Evolutionary conservation across 2,888 invertebrate genomes (phyloP), one percentile per base, ranked within the genome.

Genomic region (Himalopsyche anomala): DNA sequence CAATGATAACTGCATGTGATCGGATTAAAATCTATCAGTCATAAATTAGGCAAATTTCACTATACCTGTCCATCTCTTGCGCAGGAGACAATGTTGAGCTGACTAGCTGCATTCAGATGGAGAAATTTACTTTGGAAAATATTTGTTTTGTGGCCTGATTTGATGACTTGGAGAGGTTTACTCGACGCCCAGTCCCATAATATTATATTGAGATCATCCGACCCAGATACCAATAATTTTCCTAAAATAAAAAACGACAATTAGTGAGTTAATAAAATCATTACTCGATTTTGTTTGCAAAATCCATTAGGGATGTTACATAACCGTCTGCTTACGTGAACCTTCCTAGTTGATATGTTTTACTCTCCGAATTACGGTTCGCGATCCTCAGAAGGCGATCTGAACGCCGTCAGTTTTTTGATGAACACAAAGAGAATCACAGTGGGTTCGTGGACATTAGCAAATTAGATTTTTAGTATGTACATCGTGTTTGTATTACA

Each of bases 71-170:
- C 98, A 92, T 99, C 99, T 85, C 98, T 94, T 1, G 97, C 97
- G 91, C 97, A 96, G 0, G 98, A 97, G 55, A 97, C 97, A 69
- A 99, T 96, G 90, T 97, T 96, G 86, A 96, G 93, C 91, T 97
- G 97, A 62, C 95, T 95, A 89, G 91, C 90, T 55, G 95, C 94
- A 89, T 95, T 95, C 74, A 96, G 93, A 84, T 97, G 96, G 89
- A 99, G 93, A 93, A 98, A 99, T 92, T 98, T 98, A 90, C 95
- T 95, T 90, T 98, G 98, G 91, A 98, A 98, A 84, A 99, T 97
- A 91, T 99, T 98, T 56, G 95, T 95, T 88, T 94, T 94, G 92
- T 99, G 99, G 2, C 97, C 97, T 36, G 97, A 97, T 89, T 95
- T 94, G 89, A 96, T 96, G 4, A 94, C 93, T 89, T 96, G 93